Evolutionary conservation across 2,888 invertebrate genomes (phyloP).

Genomic region (Drosophila subquinaria): DNA sequence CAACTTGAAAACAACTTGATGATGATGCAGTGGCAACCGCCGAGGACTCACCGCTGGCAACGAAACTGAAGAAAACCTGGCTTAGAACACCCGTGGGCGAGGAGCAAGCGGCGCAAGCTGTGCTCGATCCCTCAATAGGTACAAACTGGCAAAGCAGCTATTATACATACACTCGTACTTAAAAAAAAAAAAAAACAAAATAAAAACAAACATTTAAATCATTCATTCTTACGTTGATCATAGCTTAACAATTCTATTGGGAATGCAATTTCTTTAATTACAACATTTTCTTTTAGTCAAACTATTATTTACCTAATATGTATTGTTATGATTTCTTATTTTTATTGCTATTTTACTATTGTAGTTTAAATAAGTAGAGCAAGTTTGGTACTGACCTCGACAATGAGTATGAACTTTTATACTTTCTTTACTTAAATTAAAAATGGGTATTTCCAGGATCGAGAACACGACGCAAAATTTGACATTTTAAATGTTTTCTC

Average conservation of each 20-base stretch:
- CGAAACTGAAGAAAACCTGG: conserved; percentile 91
- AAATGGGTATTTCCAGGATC: too few relatives aligned
- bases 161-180: conserved; percentile 15
- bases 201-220: conserved; percentile 2
- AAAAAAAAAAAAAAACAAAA: neutral
- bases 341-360: conserved; percentile 18
- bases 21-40: conserved; percentile 88
- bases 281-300: conserved; percentile 7
- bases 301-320: conserved; percentile 16
- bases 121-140: conserved; percentile 89
- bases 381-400: conserved; percentile 32
- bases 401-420: conserved; percentile 8
- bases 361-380: neutral
- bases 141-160: conserved; percentile 64
- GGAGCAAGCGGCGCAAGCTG: conserved; percentile 90
- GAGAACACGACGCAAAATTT: too few relatives aligned
- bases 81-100: conserved; percentile 90
- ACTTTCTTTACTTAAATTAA: too few relatives aligned
- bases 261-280: conserved; percentile 44
- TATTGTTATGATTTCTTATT: conserved; percentile 8
- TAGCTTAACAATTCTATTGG: conserved; percentile 24
- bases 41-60: conserved; percentile 89
- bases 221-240: conserved; percentile 14
- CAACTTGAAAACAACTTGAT: conserved; percentile 14
- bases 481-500: too few relatives aligned